Evolutionary conservation across 2,797 vertebrate genomes (phyloP), one percentile per base, ranked within the genome.

Genomic region (Erpetoichthys calabaricus): DNA sequence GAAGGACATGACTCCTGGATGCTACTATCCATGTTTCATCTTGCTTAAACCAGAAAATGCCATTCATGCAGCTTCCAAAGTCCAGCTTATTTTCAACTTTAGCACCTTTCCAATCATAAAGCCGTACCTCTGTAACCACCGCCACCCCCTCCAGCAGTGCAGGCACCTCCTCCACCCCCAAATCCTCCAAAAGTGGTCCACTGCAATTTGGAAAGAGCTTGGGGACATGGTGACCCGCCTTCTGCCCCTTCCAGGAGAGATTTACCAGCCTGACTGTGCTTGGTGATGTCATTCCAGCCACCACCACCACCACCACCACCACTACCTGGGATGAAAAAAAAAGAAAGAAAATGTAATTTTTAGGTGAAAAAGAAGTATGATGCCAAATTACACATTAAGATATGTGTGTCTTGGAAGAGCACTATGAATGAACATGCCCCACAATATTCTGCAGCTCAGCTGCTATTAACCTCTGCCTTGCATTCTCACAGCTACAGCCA

Each of bases 101-200:
- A n/a, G n/a, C n/a, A n/a, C n/a, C n/a, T n/a, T n/a, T n/a, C n/a
- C 25, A 25, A 5, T 8, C 41, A 3, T 55, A n/a, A 25, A 8
- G 57, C 60, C 68, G 57, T 75, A 92, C 91, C 89, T 84, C 76
- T 82, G 77, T 90, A 94, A 66, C 92, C 90, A 63, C 89, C 90
- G 0, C 92, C 89, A 3, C 90, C 87, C 4, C 91, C 91, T 53
- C 90, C 90, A 1, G 88, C 86, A 7, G 86, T 87, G 71, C 92
- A 96, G 45, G 90, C 87, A 5, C 92, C 89, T 46, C 92, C 89
- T 64, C 91, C 91, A 4, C 90, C 89, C 57, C 90, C 88, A 60
- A 93, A 94, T 25, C 92, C 91, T 42, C 92, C 86, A 0, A 75
- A 89, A 1, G 89, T 92, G 3, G 78, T 77, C 92, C 93, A 94